A percentile compares a stretch with the other conserved stretches of the same genome.
These are phyloP conservation scores for Eulithis prunata DNA, from an alignment of 2,888 invertebrate genomes.

Conservation along the genomic window DNA sequence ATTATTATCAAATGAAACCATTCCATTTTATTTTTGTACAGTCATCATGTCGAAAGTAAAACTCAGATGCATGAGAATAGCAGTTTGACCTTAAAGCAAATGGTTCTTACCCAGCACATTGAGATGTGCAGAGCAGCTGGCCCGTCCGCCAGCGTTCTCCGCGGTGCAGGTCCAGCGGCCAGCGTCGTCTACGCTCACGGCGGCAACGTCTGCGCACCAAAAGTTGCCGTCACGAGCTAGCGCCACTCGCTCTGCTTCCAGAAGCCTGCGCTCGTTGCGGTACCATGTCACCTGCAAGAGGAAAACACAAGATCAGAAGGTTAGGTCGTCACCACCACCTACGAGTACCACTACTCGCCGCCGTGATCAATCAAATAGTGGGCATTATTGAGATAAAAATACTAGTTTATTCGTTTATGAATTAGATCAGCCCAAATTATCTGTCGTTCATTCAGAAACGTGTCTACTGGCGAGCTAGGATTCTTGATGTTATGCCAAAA, in stretches of 20 bases:
- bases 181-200: slow-evolving; percentile 92
- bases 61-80: too few species aligned
- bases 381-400: background rate
- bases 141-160: slow-evolving; percentile 89
- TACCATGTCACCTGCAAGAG: slow-evolving; percentile 91
- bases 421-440: slow-evolving; percentile 17
- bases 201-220: slow-evolving; percentile 92
- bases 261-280: slow-evolving; percentile 90
- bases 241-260: slow-evolving; percentile 89
- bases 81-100: too few species aligned
- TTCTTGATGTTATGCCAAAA: slow-evolving; percentile 30
- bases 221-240: slow-evolving; percentile 93
- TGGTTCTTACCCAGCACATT: slow-evolving; percentile 87
- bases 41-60: too few species aligned
- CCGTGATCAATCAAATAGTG: too few species aligned
- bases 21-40: too few species aligned
- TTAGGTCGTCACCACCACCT: too few species aligned
- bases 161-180: slow-evolving; percentile 94
- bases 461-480: slow-evolving; percentile 11
- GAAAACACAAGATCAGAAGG: too few species aligned
- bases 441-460: slow-evolving; percentile 24
- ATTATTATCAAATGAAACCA: too few species aligned
- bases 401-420: background rate
- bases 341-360: too few species aligned
- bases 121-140: slow-evolving; percentile 90